Percentiles rank a stretch among this genome's conserved stretches.
Conservation (phyloP, 2,888 invertebrate genomes). For the Ecliptopera silaceata region DNA sequence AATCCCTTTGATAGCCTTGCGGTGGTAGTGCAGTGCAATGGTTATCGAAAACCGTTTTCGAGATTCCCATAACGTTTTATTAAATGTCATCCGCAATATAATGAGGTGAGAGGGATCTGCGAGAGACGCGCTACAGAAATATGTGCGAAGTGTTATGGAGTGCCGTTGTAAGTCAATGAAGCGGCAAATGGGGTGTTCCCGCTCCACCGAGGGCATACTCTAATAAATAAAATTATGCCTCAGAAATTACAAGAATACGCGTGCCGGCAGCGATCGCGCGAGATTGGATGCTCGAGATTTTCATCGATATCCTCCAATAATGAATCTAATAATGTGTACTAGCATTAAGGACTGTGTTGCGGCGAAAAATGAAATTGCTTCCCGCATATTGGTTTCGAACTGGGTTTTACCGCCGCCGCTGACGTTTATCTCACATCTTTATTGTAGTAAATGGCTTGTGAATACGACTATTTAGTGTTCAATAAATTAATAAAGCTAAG, state of each 20-base stretch:
- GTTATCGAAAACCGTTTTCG: constrained; percentile 72
- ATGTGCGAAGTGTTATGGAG: constrained; percentile 82
- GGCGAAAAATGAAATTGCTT: constrained; percentile 55
- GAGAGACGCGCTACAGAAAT: constrained; percentile 79
- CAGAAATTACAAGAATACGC: constrained; percentile 82
- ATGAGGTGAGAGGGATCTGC: constrained; percentile 79
- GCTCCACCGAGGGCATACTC: constrained; percentile 72
- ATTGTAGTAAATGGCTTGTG: constrained; percentile 33
- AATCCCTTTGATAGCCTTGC: constrained; percentile 33
- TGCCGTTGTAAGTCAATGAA: constrained; percentile 83
- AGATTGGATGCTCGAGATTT: constrained; percentile 79
- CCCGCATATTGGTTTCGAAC: constrained; percentile 37
- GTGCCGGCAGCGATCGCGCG: constrained; percentile 68
- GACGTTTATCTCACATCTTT: constrained; percentile 38
- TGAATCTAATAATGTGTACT: constrained; percentile 78
- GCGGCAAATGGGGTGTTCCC: constrained; percentile 81
- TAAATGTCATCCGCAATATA: constrained; percentile 82
- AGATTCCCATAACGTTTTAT: constrained; percentile 79
- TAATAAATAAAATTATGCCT: constrained; percentile 83
- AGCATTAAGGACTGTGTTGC: constrained; percentile 58
- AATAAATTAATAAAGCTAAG: constrained; percentile 41
- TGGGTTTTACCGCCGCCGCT: constrained; percentile 35
- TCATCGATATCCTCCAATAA: constrained; percentile 76
- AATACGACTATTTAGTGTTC: constrained; percentile 39
- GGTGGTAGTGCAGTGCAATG: constrained; percentile 39